A percentile compares a stretch with the other conserved stretches of the same genome.
These are phyloP conservation scores for Acropora tenuis DNA, from an alignment of 64 coral and sea anemone species.

Conservation along the genomic window DNA sequence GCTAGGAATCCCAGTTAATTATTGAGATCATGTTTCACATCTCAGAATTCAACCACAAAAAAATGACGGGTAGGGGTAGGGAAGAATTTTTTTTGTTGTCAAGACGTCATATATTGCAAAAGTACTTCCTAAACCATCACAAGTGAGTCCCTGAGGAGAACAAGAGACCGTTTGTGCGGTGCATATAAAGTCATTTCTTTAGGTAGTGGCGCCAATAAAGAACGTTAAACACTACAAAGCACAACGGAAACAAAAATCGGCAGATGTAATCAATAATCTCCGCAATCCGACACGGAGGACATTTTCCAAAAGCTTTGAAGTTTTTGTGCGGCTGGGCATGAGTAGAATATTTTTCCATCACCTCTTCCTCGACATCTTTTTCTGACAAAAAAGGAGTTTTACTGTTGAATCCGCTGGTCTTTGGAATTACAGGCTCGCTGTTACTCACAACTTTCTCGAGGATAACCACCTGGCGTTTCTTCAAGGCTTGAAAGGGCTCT, in stretches of 20 bases:
- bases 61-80: too few relatives aligned
- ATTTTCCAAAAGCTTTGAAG: neutral
- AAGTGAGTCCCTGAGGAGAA: neutral
- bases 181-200: neutral
- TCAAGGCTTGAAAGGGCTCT: neutral
- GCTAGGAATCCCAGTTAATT: too few relatives aligned
- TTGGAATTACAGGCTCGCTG: neutral
- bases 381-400: neutral
- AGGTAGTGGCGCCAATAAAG: slow-evolving; percentile 57
- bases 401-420: neutral
- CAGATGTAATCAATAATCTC: slow-evolving; percentile 32
- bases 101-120: too few relatives aligned
- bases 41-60: too few relatives aligned
- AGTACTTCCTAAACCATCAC: neutral
- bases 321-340: neutral
- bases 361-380: neutral
- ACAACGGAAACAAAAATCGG: slow-evolving; percentile 73
- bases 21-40: too few relatives aligned
- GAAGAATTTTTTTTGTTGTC: too few relatives aligned
- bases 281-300: neutral
- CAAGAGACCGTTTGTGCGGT: neutral
- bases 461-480: neutral
- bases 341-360: neutral
- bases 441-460: slow-evolving; percentile 7
- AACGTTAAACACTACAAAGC: slow-evolving; percentile 64